Base-by-base conservation (phyloP, 2,888 invertebrate genomes). In the Sarcophaga subvicina region DNA sequence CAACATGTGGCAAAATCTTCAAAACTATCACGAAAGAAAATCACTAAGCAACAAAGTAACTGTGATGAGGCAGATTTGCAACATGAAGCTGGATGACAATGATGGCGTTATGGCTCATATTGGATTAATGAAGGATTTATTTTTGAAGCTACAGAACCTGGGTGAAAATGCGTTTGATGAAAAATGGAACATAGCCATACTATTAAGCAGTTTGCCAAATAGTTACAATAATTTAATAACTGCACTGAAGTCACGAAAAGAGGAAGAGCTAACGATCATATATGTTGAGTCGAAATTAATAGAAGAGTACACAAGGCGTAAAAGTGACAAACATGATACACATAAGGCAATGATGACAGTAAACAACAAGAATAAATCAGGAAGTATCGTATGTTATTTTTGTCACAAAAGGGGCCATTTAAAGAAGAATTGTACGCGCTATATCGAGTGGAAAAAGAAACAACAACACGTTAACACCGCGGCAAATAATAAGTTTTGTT, bases 181-280 rank as follows among this genome's bases (percentile, higher is more conserved):
- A 69, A 78, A 78, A 14, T 78, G 78, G 70, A 78, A 78, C 17
- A 70, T 78, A 47, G 69, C 69, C 5, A 78, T 78, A 70, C 78
- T 70, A 27, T 20, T 78, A 20, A 70, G 69, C 70, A 66, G 71
- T 71, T 27, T 70, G 11, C 70, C 70, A 54, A 70, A 47, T 8
- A 78, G 69, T 37, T 78, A 70, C 27, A 78, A 70, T 47, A 79
- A 70, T 49, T 79, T 22, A 22, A 22, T 79, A 8, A 25, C 25
- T 2, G 62, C 49, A 5, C 54, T 70, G 11, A 63, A 70, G 47
- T 70, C 70, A 2, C 70, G 78, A 2, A 59, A n/a, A 14, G 67
- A 67, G 37, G 60, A 67, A 59, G 27, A 45, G 11, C 45, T 66
- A 37, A 66, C 66, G 17, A 37, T 66, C 27, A 22, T 22, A 1